Conservation (phyloP, 1,140 invertebrate genomes). For the Nasonia longicornis region DNA sequence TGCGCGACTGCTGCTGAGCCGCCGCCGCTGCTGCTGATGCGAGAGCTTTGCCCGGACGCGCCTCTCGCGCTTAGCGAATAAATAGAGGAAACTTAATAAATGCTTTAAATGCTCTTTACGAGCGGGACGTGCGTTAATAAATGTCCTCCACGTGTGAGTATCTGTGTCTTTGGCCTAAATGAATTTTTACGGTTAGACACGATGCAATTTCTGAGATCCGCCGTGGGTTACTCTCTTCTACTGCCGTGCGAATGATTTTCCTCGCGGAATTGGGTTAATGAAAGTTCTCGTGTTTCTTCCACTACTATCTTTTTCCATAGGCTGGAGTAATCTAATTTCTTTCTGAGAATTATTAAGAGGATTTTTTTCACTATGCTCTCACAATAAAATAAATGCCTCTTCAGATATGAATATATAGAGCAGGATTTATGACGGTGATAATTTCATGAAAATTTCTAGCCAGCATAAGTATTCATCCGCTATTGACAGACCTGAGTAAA, state of each 20-base stretch:
- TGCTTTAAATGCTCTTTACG: slow-evolving; percentile 9
- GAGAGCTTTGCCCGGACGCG: not conserved
- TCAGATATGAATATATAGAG: too few species aligned
- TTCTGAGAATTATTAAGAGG: too few species aligned
- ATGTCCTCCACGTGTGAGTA: not conserved
- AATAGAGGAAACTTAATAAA: slow-evolving; percentile 20
- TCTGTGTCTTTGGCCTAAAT: too few species aligned
- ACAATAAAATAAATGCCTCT: too few species aligned
- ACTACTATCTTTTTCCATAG: too few species aligned
- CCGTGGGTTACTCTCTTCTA: not conserved
- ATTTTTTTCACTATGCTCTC: too few species aligned
- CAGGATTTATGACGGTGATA: too few species aligned
- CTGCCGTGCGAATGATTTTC: not conserved
- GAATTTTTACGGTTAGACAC: not conserved
- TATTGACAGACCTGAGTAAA: too few species aligned
- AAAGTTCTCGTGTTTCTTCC: not conserved
- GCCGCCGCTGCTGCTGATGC: not conserved
- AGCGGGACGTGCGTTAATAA: not conserved
- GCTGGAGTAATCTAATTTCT: too few species aligned
- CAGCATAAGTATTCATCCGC: too few species aligned
- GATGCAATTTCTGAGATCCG: not conserved
- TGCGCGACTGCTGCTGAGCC: not conserved
- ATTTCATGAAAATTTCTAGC: too few species aligned
- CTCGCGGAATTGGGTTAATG: not conserved
- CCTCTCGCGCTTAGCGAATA: not conserved